Percentiles rank a stretch among this genome's conserved stretches.
Evolutionary conservation across 2,888 invertebrate genomes (phyloP).

Genomic region (Noctua janthe): DNA sequence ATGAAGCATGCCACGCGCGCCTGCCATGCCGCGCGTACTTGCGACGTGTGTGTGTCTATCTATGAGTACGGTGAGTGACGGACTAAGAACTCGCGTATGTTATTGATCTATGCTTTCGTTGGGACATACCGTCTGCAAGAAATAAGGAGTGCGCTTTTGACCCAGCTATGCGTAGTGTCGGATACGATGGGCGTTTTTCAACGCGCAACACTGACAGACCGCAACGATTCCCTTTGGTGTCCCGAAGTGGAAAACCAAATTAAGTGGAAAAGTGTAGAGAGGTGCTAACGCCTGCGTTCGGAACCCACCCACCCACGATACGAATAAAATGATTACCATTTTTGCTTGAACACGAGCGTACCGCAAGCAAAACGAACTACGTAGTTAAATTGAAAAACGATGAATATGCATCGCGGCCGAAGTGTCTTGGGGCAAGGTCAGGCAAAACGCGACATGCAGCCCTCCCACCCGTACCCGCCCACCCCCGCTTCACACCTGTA

Average conservation of each 20-base stretch:
- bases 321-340: not conserved
- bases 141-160: slow-evolving; percentile 6
- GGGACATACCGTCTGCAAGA: slow-evolving; percentile 14
- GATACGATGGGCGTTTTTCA: not conserved
- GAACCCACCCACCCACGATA: not conserved
- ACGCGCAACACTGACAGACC: too few species aligned
- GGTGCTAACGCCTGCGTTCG: too few species aligned
- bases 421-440: slow-evolving; percentile 54
- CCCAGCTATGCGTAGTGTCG: not conserved
- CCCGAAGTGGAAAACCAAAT: not conserved
- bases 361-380: not conserved
- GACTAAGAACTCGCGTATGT: slow-evolving; percentile 4
- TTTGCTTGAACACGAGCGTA: not conserved
- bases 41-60: not conserved
- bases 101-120: slow-evolving; percentile 25
- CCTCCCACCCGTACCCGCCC: not conserved
- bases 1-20: slow-evolving; percentile 56
- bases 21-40: slow-evolving; percentile 50
- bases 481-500: not conserved
- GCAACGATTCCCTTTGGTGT: not conserved
- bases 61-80: slow-evolving; percentile 18
- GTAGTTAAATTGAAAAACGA: slow-evolving; percentile 12
- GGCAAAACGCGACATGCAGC: slow-evolving; percentile 12
- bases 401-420: slow-evolving; percentile 46
- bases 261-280: not conserved